A percentile compares a stretch with the other conserved stretches of the same genome.
phyloP scores from a whole-genome alignment of 2,888 invertebrate species.

The Noctua comes region DNA sequence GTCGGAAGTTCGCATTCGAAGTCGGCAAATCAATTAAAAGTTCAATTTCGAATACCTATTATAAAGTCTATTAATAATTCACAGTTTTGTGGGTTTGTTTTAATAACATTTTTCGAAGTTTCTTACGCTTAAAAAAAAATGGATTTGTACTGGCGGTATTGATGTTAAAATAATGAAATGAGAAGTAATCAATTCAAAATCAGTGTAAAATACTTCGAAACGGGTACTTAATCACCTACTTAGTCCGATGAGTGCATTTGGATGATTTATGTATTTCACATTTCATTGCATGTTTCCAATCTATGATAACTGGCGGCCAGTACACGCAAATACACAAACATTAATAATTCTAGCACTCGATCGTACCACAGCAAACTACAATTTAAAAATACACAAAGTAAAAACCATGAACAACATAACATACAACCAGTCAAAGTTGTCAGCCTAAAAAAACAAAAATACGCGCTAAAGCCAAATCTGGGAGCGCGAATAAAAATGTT shows the following conservation, averaged over 20 bases:
- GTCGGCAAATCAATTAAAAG: slow-evolving; percentile 70
- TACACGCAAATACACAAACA: slow-evolving; percentile 3
- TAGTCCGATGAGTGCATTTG: background rate
- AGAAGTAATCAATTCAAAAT: background rate
- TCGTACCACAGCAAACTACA: background rate
- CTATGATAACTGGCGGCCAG: background rate
- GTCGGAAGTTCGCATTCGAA: slow-evolving; percentile 53
- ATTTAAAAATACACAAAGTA: slow-evolving; percentile 19
- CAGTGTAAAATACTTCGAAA: background rate
- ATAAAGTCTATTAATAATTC: slow-evolving; percentile 58
- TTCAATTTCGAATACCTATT: slow-evolving; percentile 58
- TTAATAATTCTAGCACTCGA: background rate
- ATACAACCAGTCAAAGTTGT: slow-evolving; percentile 43
- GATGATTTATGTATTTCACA: background rate
- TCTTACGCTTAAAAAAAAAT: background rate
- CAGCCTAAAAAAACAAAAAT: slow-evolving; percentile 59
- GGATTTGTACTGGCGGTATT: background rate
- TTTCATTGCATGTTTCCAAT: background rate
- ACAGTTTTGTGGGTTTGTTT: slow-evolving; percentile 20
- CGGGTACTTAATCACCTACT: background rate
- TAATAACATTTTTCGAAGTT: slow-evolving; percentile 5
- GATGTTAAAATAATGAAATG: background rate
- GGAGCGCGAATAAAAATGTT: slow-evolving; percentile 53
- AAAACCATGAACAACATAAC: slow-evolving; percentile 31
- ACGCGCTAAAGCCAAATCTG: slow-evolving; percentile 55